Conservation (phyloP, 2,113 vertebrate genomes). For the Sakesphorus luctuosus region DNA sequence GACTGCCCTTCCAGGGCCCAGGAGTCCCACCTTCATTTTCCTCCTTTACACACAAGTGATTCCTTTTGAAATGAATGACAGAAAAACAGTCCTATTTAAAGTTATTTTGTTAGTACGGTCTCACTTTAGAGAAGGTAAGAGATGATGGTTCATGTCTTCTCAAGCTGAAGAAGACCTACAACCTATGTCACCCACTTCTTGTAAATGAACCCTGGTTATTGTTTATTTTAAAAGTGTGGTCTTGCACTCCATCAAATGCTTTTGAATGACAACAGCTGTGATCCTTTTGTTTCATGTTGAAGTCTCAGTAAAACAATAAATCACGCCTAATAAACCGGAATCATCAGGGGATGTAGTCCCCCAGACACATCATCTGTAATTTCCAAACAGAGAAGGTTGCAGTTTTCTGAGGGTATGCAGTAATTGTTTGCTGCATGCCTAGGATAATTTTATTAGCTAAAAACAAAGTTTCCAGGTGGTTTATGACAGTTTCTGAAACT, state of each 20-base stretch:
- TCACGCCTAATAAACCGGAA: neutral
- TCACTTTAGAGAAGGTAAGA: neutral
- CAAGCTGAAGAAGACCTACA: constrained; percentile 12
- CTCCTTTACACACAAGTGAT: neutral
- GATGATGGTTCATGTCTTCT: neutral
- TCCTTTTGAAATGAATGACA: neutral
- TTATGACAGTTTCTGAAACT: constrained; percentile 11
- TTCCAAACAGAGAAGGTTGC: neutral
- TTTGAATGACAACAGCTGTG: neutral
- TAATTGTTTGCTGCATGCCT: neutral
- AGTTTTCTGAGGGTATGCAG: neutral
- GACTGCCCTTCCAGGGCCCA: neutral
- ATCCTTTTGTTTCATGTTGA: neutral
- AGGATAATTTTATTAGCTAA: neutral
- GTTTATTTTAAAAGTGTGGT: neutral
- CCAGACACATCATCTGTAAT: neutral
- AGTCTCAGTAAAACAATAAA: neutral
- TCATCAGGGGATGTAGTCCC: neutral
- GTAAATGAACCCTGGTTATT: neutral
- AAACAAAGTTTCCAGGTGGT: neutral
- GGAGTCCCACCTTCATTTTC: neutral
- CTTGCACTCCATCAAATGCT: neutral
- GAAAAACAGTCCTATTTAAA: neutral
- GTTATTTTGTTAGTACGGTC: neutral
- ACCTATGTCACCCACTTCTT: neutral